phyloP scores from a whole-genome alignment of 2,888 invertebrate species.

The Lithophane ornitopus region DNA sequence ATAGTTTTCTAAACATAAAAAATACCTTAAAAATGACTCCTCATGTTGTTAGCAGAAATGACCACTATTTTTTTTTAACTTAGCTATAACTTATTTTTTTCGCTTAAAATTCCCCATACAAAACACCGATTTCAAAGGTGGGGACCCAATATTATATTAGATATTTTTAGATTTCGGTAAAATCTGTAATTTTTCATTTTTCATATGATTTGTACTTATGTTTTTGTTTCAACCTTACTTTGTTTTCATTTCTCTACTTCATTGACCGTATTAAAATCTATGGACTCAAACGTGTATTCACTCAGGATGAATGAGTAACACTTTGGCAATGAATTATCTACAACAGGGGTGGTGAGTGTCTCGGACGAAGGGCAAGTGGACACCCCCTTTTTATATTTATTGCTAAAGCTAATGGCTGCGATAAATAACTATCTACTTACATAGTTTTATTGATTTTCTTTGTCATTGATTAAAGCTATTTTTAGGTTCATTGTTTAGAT shows the following conservation, averaged over 20 bases:
- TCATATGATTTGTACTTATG: no score
- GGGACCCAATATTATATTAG: no score
- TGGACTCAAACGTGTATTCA: neutral
- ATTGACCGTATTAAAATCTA: neutral
- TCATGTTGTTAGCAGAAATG: no score
- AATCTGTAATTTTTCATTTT: no score
- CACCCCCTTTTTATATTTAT: conserved; percentile 34
- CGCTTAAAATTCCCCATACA: no score
- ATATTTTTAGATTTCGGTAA: no score
- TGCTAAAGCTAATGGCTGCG: conserved; percentile 20
- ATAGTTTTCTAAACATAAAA: no score
- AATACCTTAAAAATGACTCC: no score
- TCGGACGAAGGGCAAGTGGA: conserved; percentile 16
- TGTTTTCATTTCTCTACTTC: neutral
- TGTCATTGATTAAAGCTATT: conserved; percentile 5
- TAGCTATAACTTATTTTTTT: no score
- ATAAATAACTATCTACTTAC: conserved; percentile 3
- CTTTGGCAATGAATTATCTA: conserved; percentile 31
- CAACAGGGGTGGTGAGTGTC: conserved; percentile 7
- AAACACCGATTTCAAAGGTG: no score
- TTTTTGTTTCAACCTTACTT: neutral
- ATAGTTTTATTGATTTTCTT: conserved; percentile 7
- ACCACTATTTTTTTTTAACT: no score
- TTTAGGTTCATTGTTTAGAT: neutral
- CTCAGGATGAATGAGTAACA: conserved; percentile 27